Conservation (phyloP, 2,797 vertebrate species). For the Peromyscus eremicus region DNA sequence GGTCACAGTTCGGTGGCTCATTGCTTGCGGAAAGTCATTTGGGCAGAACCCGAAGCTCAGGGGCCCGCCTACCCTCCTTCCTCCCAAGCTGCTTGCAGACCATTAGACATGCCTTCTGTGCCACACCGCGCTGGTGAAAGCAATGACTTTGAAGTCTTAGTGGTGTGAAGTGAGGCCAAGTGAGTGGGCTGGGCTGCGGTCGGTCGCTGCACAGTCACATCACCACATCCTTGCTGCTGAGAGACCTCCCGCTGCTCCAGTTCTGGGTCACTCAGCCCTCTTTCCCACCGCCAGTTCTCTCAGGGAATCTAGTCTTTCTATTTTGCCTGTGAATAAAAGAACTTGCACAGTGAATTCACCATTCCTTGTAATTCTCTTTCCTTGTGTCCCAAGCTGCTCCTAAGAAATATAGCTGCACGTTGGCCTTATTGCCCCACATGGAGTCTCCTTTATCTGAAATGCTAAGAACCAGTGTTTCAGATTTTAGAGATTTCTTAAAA, state of each 20-base stretch:
- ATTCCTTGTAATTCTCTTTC: not conserved
- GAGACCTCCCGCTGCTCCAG: not conserved
- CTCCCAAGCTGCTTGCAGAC: not conserved
- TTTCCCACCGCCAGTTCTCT: not conserved
- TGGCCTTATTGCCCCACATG: not conserved
- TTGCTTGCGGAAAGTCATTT: not conserved
- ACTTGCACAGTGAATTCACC: not conserved
- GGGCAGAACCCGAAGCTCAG: not conserved
- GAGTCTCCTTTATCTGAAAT: not conserved
- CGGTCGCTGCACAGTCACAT: not conserved
- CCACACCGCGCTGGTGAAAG: not conserved
- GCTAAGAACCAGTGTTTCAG: not conserved
- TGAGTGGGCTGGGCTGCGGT: not conserved
- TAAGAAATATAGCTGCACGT: not conserved
- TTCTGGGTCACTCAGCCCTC: not conserved
- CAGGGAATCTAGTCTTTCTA: not conserved
- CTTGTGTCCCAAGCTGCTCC: not conserved
- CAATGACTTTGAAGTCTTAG: not conserved
- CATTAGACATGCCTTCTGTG: not conserved
- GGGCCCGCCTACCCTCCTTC: too few relatives aligned
- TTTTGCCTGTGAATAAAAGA: not conserved
- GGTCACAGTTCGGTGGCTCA: not conserved
- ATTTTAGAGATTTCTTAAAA: not conserved
- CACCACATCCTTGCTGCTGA: fast-evolving
- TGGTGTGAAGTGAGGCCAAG: not conserved